Evolutionary conservation across 2,797 vertebrate genomes (phyloP).

Genomic region (Serranus cabrilla): DNA sequence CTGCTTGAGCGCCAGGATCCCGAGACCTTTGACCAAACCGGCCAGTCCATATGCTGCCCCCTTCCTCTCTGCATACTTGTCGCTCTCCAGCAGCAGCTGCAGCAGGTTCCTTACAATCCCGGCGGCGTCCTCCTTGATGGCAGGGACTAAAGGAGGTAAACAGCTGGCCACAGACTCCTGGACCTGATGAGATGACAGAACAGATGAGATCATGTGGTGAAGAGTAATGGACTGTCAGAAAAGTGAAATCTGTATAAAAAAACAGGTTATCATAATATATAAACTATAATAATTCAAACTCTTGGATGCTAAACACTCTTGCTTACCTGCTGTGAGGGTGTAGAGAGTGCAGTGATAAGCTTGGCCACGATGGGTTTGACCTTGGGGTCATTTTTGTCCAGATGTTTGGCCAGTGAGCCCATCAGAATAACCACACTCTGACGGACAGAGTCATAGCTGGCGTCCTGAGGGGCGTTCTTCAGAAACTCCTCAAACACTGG

Average conservation of each 20-base stretch:
- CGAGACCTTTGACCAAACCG: slow-evolving; percentile 96
- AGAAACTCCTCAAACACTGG: slow-evolving; percentile 99
- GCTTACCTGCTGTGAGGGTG: slow-evolving; percentile 96
- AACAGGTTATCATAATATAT: background rate
- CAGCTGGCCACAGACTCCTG: slow-evolving; percentile 98
- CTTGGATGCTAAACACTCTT: background rate
- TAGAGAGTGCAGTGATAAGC: slow-evolving; percentile 96
- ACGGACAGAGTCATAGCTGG: slow-evolving; percentile 96
- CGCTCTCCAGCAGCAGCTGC: slow-evolving; percentile 96
- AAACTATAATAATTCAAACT: background rate
- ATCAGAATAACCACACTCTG: slow-evolving; percentile 99
- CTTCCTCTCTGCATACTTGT: slow-evolving; percentile 97
- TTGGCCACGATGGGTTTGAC: slow-evolving; percentile 99
- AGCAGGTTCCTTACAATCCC: slow-evolving; percentile 96
- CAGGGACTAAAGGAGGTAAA: slow-evolving; percentile 95
- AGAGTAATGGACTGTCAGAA: background rate
- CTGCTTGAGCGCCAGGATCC: slow-evolving; percentile 97
- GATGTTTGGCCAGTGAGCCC: slow-evolving; percentile 98
- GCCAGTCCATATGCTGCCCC: slow-evolving; percentile 97
- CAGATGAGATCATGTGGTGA: background rate
- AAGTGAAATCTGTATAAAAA: background rate
- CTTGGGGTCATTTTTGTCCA: slow-evolving; percentile 98
- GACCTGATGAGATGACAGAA: slow-evolving; percentile 84
- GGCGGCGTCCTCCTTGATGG: slow-evolving; percentile 96
- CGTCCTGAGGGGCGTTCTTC: slow-evolving; percentile 95